A percentile compares a stretch with the other conserved stretches of the same genome.
Evolutionary conservation across 2,797 vertebrate genomes (phyloP).

Genomic region (Rhincodon typus): DNA sequence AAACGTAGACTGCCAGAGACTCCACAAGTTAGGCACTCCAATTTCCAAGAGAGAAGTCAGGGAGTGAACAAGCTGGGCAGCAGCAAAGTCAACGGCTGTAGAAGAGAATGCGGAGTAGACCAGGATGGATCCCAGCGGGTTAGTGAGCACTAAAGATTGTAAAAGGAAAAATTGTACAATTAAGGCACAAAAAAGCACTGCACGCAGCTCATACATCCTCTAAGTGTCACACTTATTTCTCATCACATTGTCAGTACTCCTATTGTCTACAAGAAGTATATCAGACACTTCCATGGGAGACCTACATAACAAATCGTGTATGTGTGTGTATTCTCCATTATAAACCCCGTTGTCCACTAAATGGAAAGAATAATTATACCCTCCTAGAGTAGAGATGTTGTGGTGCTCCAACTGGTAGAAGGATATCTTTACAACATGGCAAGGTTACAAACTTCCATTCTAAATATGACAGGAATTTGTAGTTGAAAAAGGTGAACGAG

Average conservation of each 20-base stretch:
- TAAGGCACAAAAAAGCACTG: too few species aligned
- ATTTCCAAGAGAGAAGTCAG: constrained; percentile 56
- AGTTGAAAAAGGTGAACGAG: not conserved
- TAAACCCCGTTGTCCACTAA: not conserved
- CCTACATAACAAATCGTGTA: not conserved
- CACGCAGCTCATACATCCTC: not conserved
- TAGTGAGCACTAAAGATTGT: constrained; percentile 53
- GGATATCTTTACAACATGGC: not conserved
- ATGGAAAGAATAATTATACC: not conserved
- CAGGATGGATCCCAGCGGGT: constrained; percentile 73
- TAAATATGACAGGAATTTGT: not conserved
- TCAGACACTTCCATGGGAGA: not conserved
- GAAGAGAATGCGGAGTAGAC: constrained; percentile 67
- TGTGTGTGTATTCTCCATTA: not conserved
- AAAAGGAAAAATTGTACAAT: too few species aligned
- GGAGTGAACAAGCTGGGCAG: constrained; percentile 64
- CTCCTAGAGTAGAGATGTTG: not conserved
- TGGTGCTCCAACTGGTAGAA: not conserved
- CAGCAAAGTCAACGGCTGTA: constrained; percentile 53
- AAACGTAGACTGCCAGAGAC: constrained; percentile 57
- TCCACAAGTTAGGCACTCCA: constrained; percentile 52
- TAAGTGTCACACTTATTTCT: constrained; percentile 3
- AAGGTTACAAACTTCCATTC: not conserved
- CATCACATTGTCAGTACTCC: not conserved
- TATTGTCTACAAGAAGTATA: not conserved